These are phyloP conservation scores for Wiebesia pumilae DNA, from an alignment of 1,140 invertebrate species.

Conservation along the genomic window DNA sequence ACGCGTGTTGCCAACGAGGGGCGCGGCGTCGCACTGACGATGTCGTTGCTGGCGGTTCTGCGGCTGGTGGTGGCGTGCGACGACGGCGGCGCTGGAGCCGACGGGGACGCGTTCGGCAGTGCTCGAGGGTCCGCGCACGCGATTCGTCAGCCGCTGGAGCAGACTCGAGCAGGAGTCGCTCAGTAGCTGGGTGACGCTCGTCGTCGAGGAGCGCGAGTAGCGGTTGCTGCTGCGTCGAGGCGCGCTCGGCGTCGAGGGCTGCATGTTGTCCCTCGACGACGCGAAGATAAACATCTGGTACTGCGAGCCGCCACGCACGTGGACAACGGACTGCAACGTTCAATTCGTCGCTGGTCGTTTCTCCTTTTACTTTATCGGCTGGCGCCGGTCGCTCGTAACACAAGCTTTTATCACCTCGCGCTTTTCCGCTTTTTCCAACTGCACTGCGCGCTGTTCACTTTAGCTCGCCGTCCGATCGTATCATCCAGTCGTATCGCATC, in stretches of 20 bases:
- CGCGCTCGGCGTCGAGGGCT: slow-evolving; percentile 62
- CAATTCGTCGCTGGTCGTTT: too few relatives aligned
- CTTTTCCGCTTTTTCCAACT: neutral
- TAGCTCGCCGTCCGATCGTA: neutral
- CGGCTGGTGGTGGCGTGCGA: neutral
- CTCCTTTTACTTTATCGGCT: neutral
- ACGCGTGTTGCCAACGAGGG: slow-evolving; percentile 74
- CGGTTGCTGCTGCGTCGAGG: slow-evolving; percentile 68
- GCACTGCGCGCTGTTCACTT: neutral
- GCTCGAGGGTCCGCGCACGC: slow-evolving; percentile 81
- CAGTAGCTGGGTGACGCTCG: slow-evolving; percentile 88
- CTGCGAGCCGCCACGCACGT: neutral
- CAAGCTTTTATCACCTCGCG: neutral
- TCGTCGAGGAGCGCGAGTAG: slow-evolving; percentile 84
- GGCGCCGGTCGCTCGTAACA: neutral
- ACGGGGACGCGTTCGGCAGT: slow-evolving; percentile 56
- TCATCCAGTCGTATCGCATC: neutral
- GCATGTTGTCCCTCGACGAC: slow-evolving; percentile 57
- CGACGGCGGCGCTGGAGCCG: neutral
- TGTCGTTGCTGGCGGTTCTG: neutral
- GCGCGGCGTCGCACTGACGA: slow-evolving; percentile 36
- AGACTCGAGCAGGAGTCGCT: slow-evolving; percentile 89
- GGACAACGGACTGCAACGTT: too few relatives aligned
- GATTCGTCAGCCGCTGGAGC: slow-evolving; percentile 83
- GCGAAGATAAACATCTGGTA: slow-evolving; percentile 50